A percentile compares a stretch with the other conserved stretches of the same genome.
Evolutionary conservation across 2,888 invertebrate genomes (phyloP).

Genomic region (Beris chalybata): DNA sequence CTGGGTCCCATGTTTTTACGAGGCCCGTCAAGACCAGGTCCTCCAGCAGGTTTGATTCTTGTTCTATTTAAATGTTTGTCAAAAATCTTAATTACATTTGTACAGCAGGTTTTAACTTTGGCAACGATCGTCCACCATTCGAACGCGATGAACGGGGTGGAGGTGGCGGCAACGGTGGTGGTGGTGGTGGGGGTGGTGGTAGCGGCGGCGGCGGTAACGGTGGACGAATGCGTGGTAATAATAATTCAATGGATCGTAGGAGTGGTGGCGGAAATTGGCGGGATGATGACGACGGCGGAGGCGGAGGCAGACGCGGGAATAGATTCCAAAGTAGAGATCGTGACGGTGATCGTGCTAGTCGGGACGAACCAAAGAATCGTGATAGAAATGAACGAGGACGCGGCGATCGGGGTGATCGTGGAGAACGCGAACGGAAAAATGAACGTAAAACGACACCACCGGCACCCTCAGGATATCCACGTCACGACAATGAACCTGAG

Average conservation of each 20-base stretch:
- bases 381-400: conserved; percentile 46
- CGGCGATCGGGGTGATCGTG: conserved; percentile 40
- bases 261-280: conserved; percentile 47
- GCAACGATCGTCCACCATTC: conserved; percentile 40
- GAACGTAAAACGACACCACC: conserved; percentile 12
- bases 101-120: conserved; percentile 37
- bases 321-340: conserved; percentile 47
- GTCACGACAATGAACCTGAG: conserved; percentile 32
- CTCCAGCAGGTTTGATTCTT: conserved; percentile 21
- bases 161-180: conserved; percentile 37
- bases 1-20: conserved; percentile 42
- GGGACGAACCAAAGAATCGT: conserved; percentile 45
- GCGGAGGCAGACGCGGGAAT: conserved; percentile 41
- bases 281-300: conserved; percentile 50
- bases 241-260: conserved; percentile 34
- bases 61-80: too few species aligned
- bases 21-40: conserved; percentile 42
- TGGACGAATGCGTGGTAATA: conserved; percentile 38
- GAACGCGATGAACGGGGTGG: conserved; percentile 43
- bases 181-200: conserved; percentile 31
- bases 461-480: conserved; percentile 23
- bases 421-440: conserved; percentile 11
- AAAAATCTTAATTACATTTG: background rate
- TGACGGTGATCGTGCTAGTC: conserved; percentile 50
- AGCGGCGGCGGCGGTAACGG: conserved; percentile 37